Base-by-base conservation (phyloP, 2,113 vertebrate genomes). In the Archocentrus centrarchus region DNA sequence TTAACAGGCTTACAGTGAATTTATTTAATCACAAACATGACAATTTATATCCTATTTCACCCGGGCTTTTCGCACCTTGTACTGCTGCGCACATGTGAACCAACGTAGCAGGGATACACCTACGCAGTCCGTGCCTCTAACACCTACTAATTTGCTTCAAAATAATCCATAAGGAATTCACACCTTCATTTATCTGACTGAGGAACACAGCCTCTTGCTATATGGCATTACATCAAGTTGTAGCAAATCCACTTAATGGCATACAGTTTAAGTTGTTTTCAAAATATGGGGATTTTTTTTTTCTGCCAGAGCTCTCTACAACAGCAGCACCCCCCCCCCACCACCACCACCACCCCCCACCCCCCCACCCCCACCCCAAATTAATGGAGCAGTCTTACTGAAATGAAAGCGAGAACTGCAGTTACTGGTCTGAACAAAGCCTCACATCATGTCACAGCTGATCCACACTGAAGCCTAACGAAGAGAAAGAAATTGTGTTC, bases 1-100 rank as follows among this genome's bases (percentile, higher is more conserved):
- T 73, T 73, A 73, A 73, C 66, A 32, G 66, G 47, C 66, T 73
- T 73, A 32, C 6, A 73, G 5, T 73, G 11, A 73, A 73, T 73
- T 32, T 53, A 73, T 73, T 73, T 73, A 73, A 73, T 73, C 68
- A 35, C 47, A 73, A 70, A 70, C 17, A 17, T 24, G 20, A 53
- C 44, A 53, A 30, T 73, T 73, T 73, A 73, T 55, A 73, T 73
- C 68, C 47, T 2, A 7, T 73, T 53, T 73, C 66, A 73, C 47
- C 47, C 17, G 32, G 18, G 44, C 47, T 55, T 73, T 73, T 73
- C 20, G 24, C 68, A 73, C 68, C 68, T 73, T 30, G 68, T 73
- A n/a, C 0, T 55, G 11, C 20, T 39, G 18, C 4, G 20, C 61
- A 39, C 47, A 14, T 7, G 18, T 77, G 35, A 77, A 59, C 37